Conservation (phyloP, 2,113 vertebrate species). For the Solea solea region DNA sequence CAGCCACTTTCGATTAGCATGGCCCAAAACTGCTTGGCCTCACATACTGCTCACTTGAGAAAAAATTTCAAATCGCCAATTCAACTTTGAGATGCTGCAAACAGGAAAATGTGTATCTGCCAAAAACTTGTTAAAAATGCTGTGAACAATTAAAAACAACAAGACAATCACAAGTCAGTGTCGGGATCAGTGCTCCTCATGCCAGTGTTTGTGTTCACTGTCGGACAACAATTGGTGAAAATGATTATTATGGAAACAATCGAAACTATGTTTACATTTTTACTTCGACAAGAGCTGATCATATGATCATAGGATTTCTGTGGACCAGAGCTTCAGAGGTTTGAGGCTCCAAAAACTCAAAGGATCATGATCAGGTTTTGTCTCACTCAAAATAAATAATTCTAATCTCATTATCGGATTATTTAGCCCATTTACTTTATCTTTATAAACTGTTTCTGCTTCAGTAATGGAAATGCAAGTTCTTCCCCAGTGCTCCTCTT, state of each 20-base stretch:
- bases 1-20: constrained; percentile 61
- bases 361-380: too few relatives aligned
- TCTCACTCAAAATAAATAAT: too few relatives aligned
- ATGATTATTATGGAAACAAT: constrained; percentile 17
- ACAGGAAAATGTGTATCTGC: constrained; percentile 12
- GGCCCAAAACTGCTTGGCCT: constrained; percentile 47
- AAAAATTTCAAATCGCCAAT: constrained; percentile 49
- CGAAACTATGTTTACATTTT: too few relatives aligned
- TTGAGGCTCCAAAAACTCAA: too few relatives aligned
- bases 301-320: too few relatives aligned
- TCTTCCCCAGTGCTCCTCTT: too few relatives aligned
- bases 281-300: too few relatives aligned
- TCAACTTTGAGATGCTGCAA: constrained; percentile 61
- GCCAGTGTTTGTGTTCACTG: constrained; percentile 33
- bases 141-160: constrained; percentile 32
- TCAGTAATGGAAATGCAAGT: too few relatives aligned
- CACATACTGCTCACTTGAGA: constrained; percentile 25
- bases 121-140: constrained; percentile 36
- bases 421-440: too few relatives aligned
- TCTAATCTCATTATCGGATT: too few relatives aligned
- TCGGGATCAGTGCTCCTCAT: not conserved
- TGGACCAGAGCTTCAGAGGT: too few relatives aligned
- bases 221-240: constrained; percentile 32
- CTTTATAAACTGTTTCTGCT: too few relatives aligned
- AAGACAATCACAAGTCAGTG: not conserved